Evolutionary conservation across 2,888 invertebrate genomes (phyloP).

Genomic region (Acheta domesticus): DNA sequence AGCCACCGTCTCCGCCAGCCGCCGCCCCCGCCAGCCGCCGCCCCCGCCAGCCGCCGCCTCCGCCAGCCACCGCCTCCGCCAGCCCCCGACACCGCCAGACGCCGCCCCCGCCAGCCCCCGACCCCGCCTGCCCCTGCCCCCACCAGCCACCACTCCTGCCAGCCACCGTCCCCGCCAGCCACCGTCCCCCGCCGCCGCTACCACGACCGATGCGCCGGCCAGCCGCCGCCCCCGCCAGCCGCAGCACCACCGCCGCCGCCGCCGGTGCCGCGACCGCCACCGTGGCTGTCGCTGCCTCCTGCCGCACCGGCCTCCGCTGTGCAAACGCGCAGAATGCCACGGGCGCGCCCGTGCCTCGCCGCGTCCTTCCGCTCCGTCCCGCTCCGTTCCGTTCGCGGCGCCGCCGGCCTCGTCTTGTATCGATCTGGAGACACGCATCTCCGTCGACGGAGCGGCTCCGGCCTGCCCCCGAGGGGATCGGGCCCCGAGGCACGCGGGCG

Average conservation of each 20-base stretch:
- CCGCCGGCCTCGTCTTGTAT: background rate
- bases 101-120: no score
- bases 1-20: no score
- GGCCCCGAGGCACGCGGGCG: background rate
- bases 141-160: no score
- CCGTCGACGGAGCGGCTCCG: background rate
- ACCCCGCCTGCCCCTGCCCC: no score
- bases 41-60: background rate
- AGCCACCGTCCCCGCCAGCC: no score
- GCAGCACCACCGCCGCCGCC: background rate
- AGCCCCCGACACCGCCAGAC: no score
- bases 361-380: no score
- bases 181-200: no score
- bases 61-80: background rate
- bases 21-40: no score
- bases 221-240: no score
- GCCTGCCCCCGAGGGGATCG: background rate
- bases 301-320: background rate
- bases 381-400: no score
- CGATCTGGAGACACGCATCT: constrained; percentile 5
- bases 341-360: background rate
- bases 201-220: no score
- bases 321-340: constrained; percentile 5
- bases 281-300: background rate
- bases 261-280: background rate